A percentile compares a stretch with the other conserved stretches of the same genome.
Evolutionary conservation across 2,797 vertebrate genomes (phyloP).

Genomic region (Eutrigla gurnardus): DNA sequence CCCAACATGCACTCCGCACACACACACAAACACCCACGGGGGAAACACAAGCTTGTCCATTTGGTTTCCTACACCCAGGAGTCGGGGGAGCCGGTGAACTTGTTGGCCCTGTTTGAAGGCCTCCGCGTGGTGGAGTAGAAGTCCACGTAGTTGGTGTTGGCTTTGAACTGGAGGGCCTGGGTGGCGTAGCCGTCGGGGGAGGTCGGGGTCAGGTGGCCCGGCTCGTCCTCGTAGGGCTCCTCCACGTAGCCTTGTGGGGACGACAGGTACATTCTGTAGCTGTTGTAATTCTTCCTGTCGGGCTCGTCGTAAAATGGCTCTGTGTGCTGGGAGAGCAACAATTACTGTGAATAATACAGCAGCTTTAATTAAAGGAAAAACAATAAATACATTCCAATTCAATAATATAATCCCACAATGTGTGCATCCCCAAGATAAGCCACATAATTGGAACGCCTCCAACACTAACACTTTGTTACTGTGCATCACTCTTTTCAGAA

Average conservation of each 20-base stretch:
- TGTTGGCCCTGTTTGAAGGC: slow-evolving; percentile 94
- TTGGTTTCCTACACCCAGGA: slow-evolving; percentile 93
- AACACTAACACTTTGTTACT: too few species aligned
- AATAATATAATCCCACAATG: not conserved
- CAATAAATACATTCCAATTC: not conserved
- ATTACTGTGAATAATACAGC: not conserved
- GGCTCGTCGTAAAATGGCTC: slow-evolving; percentile 94
- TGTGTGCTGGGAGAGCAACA: slow-evolving; percentile 82
- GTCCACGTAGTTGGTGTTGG: slow-evolving; percentile 97
- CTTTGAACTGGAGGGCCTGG: slow-evolving; percentile 93
- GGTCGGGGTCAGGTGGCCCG: slow-evolving; percentile 89
- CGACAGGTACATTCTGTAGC: slow-evolving; percentile 93
- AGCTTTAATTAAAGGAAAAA: not conserved
- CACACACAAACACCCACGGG: slow-evolving; percentile 42
- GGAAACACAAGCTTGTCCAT: slow-evolving; percentile 44
- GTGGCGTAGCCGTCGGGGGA: slow-evolving; percentile 88
- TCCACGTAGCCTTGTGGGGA: slow-evolving; percentile 95
- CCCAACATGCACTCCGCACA: slow-evolving; percentile 4
- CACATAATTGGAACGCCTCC: too few species aligned
- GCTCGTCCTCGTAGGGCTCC: slow-evolving; percentile 92
- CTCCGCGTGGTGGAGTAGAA: slow-evolving; percentile 96
- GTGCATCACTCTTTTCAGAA: too few species aligned
- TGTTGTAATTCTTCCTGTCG: slow-evolving; percentile 92
- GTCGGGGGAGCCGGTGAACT: slow-evolving; percentile 97
- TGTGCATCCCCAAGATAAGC: too few species aligned